Conservation (phyloP, 2,797 vertebrate genomes). For the Amblyraja radiata region DNA sequence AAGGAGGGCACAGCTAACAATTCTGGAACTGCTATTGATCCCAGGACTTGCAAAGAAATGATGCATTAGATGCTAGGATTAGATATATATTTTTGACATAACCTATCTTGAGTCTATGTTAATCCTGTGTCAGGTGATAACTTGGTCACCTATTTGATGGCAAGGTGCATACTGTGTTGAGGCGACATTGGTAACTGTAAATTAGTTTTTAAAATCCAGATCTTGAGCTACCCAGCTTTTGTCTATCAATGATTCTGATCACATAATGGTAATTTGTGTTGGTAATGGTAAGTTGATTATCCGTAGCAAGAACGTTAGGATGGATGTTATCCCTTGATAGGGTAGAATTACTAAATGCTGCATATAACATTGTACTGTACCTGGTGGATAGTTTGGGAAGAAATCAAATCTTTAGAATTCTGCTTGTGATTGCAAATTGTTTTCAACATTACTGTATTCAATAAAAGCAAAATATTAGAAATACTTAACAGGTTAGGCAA, state of each 20-base stretch:
- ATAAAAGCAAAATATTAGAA: too few species aligned
- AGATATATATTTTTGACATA: too few species aligned
- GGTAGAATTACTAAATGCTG: not conserved
- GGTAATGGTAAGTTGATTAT: not conserved
- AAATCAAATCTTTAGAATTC: not conserved
- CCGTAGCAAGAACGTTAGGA: not conserved
- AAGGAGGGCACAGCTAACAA: not conserved
- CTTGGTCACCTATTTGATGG: too few species aligned
- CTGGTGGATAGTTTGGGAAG: too few species aligned
- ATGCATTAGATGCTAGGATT: too few species aligned
- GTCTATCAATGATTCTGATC: not conserved
- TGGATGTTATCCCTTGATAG: not conserved
- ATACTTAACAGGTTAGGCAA: too few species aligned
- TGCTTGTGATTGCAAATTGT: not conserved
- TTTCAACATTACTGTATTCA: not conserved
- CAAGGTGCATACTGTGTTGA: too few species aligned
- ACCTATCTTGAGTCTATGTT: too few species aligned
- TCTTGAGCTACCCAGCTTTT: not conserved
- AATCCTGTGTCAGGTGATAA: too few species aligned
- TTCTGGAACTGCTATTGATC: not conserved
- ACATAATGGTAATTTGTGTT: not conserved
- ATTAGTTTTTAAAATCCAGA: not conserved
- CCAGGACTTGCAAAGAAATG: not conserved
- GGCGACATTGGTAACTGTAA: not conserved
- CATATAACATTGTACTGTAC: not conserved